Evolutionary conservation across 1,140 invertebrate species (phyloP).

Genomic region (Drosophila parvula): DNA sequence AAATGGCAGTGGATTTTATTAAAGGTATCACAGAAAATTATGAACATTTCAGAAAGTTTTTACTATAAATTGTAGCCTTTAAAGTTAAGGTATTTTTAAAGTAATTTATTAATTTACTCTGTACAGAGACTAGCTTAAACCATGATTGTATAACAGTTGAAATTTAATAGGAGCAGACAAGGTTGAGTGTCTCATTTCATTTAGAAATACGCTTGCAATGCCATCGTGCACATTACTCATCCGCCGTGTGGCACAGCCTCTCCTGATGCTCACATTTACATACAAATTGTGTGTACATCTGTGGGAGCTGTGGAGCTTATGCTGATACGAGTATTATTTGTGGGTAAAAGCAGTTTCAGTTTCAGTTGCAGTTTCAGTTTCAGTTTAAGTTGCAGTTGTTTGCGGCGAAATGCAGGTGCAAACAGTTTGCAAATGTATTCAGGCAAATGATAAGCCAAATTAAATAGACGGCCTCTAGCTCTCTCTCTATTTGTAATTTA

Average conservation of each 20-base stretch:
- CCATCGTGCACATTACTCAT: slow-evolving; percentile 22
- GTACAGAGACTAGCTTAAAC: not conserved
- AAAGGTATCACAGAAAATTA: slow-evolving; percentile 88
- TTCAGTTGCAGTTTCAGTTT: slow-evolving; percentile 10
- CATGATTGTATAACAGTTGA: not conserved
- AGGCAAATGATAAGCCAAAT: slow-evolving; percentile 11
- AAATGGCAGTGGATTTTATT: slow-evolving; percentile 97
- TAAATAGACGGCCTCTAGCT: slow-evolving; percentile 1
- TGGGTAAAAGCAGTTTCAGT: slow-evolving; percentile 9
- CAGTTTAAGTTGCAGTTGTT: slow-evolving; percentile 10
- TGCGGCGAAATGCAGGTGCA: not conserved
- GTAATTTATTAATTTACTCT: no score
- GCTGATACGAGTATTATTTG: slow-evolving; percentile 23
- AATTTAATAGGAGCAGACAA: not conserved
- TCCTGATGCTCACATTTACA: slow-evolving; percentile 28
- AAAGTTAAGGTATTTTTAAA: not conserved
- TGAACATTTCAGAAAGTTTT: no score
- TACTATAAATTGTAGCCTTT: no score
- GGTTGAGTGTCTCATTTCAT: not conserved
- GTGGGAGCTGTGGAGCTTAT: slow-evolving; percentile 11
- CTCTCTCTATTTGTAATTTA: not conserved
- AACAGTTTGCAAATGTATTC: slow-evolving; percentile 13
- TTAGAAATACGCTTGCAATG: not conserved
- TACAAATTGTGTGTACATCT: slow-evolving; percentile 32
- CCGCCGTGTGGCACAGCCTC: not conserved